phyloP scores from a whole-genome alignment of 2,113 vertebrate species.

The Neogale vison region DNA sequence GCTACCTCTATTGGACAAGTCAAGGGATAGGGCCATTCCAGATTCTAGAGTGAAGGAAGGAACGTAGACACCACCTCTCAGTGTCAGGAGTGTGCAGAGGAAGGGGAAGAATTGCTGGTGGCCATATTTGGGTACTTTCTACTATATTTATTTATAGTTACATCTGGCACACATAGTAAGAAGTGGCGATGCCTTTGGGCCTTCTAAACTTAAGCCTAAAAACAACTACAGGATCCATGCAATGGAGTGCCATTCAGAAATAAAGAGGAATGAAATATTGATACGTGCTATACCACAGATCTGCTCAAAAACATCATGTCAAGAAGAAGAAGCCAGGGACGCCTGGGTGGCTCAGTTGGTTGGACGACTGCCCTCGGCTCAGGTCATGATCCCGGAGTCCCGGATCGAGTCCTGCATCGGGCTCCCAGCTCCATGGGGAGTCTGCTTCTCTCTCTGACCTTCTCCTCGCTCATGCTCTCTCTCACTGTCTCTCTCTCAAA shows the following conservation, averaged over 20 bases:
- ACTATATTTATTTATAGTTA: background rate
- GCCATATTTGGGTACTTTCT: background rate
- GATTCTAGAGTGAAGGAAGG: background rate
- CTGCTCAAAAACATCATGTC: background rate
- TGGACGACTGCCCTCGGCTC: too few species aligned
- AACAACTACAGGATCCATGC: background rate
- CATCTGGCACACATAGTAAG: background rate
- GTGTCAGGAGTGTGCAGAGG: background rate
- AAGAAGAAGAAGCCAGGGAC: constrained; percentile 24
- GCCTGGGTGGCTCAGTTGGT: too few species aligned
- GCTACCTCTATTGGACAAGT: background rate
- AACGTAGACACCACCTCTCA: background rate
- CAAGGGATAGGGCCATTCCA: background rate
- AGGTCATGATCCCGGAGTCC: too few species aligned
- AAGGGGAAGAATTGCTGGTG: background rate
- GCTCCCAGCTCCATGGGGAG: too few species aligned
- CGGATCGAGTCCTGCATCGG: too few species aligned
- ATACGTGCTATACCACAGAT: background rate
- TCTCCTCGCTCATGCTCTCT: too few species aligned
- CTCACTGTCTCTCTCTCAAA: too few species aligned
- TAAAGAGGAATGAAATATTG: background rate
- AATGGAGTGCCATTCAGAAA: background rate
- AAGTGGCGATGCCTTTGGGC: background rate
- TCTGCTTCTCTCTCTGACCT: too few species aligned
- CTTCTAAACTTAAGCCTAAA: background rate